phyloP scores from a whole-genome alignment of 2,888 invertebrate genomes.

The Megastigmus dorsalis region DNA sequence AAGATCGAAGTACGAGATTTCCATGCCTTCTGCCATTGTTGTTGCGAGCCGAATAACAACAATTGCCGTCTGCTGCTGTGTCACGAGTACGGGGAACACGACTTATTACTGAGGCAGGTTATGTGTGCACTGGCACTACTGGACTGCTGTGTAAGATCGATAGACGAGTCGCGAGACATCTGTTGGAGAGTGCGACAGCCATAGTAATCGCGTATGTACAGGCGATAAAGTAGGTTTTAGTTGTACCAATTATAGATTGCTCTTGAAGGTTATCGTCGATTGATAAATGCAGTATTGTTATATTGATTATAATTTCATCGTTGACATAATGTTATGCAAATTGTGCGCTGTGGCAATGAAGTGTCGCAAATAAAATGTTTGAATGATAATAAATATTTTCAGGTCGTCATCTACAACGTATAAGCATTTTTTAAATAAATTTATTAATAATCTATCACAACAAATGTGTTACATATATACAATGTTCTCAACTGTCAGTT shows the following conservation, averaged over 20 bases:
- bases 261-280: not conserved
- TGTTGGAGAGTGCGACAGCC: not conserved
- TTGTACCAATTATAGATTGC: not conserved
- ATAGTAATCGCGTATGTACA: not conserved
- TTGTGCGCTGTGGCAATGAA: too few relatives aligned
- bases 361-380: too few relatives aligned
- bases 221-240: not conserved
- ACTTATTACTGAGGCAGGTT: not conserved
- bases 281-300: too few relatives aligned
- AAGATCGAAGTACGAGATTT: slow-evolving; percentile 76
- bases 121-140: not conserved
- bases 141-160: slow-evolving; percentile 21
- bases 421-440: too few relatives aligned
- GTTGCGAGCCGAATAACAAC: too few relatives aligned
- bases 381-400: too few relatives aligned
- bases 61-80: slow-evolving; percentile 27
- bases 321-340: too few relatives aligned
- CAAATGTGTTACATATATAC: too few relatives aligned
- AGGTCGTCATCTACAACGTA: too few relatives aligned
- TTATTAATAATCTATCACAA: too few relatives aligned
- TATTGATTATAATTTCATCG: too few relatives aligned
- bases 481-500: too few relatives aligned
- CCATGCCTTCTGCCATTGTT: slow-evolving; percentile 47
- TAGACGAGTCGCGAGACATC: slow-evolving; percentile 2
- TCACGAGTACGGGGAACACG: not conserved